These are phyloP conservation scores for Peribatodes rhomboidaria DNA, from an alignment of 2,888 invertebrate species.

Conservation along the genomic window DNA sequence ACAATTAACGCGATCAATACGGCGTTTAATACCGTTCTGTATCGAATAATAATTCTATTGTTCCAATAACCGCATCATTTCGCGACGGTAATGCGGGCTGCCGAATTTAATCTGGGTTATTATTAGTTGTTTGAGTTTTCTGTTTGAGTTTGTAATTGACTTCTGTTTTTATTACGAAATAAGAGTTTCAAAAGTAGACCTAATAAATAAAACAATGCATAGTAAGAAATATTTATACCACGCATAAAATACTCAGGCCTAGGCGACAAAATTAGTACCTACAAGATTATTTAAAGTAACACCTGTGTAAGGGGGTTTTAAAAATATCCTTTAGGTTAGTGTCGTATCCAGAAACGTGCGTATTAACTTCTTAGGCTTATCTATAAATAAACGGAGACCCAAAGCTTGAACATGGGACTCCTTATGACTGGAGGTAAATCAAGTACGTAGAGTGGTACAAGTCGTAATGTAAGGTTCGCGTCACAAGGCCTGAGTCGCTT, in stretches of 20 bases:
- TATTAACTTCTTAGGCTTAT: too few species aligned
- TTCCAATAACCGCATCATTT: conserved; percentile 41
- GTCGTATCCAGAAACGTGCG: too few species aligned
- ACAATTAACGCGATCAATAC: conserved; percentile 40
- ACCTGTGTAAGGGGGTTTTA: too few species aligned
- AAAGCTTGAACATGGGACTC: too few species aligned
- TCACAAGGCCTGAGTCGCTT: conserved; percentile 68
- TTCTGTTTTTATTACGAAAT: conserved; percentile 45
- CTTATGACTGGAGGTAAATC: conserved; percentile 35
- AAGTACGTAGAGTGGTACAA: conserved; percentile 17
- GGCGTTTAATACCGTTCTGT: conserved; percentile 37
- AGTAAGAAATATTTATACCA: too few species aligned
- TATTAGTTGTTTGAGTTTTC: conserved; percentile 49
- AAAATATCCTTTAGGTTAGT: too few species aligned
- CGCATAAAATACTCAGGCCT: too few species aligned
- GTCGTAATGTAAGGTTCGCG: conserved; percentile 59
- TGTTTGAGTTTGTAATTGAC: conserved; percentile 50
- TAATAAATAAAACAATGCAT: conserved; percentile 24
- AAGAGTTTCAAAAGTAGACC: conserved; percentile 29
- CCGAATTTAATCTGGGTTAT: conserved; percentile 39
- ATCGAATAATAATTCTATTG: conserved; percentile 37
- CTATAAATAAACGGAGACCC: too few species aligned
- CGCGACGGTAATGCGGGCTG: conserved; percentile 28
- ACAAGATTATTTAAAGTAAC: too few species aligned
- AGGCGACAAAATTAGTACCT: too few species aligned